phyloP scores from a whole-genome alignment of 2,113 vertebrate species.

The Petaurus breviceps region DNA sequence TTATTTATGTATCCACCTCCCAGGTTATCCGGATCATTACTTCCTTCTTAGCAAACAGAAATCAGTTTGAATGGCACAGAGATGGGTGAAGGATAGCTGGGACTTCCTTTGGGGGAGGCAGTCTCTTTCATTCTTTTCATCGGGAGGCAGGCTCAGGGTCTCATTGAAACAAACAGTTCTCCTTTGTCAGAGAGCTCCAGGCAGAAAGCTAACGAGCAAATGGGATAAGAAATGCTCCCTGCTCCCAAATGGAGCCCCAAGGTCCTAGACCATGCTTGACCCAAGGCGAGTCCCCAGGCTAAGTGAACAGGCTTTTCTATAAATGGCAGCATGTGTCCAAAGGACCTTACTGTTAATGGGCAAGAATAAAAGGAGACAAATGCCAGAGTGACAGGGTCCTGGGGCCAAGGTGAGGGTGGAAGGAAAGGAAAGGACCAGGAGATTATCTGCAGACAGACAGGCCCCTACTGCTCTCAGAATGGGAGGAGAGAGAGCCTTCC shows the following conservation, averaged over 20 bases:
- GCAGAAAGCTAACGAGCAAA: not conserved
- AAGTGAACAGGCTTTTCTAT: constrained; percentile 17
- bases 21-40: not conserved
- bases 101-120: not conserved
- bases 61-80: not conserved
- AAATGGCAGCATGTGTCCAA: constrained; percentile 80
- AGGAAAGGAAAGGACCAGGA: not conserved
- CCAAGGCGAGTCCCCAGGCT: not conserved
- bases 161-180: not conserved
- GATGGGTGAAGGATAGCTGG: not conserved
- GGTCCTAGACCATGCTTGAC: not conserved
- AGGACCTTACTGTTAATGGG: constrained; percentile 79
- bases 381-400: constrained; percentile 50
- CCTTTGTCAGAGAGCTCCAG: not conserved
- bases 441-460: not conserved
- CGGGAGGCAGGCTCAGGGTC: not conserved
- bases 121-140: not conserved
- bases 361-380: constrained; percentile 73
- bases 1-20: not conserved
- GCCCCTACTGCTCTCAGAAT: not conserved
- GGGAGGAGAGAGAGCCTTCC: not conserved
- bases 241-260: not conserved
- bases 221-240: not conserved
- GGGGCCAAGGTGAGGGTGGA: not conserved
- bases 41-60: not conserved